Conservation (phyloP, 2,888 invertebrate species). For the Tiliacea aurago region DNA sequence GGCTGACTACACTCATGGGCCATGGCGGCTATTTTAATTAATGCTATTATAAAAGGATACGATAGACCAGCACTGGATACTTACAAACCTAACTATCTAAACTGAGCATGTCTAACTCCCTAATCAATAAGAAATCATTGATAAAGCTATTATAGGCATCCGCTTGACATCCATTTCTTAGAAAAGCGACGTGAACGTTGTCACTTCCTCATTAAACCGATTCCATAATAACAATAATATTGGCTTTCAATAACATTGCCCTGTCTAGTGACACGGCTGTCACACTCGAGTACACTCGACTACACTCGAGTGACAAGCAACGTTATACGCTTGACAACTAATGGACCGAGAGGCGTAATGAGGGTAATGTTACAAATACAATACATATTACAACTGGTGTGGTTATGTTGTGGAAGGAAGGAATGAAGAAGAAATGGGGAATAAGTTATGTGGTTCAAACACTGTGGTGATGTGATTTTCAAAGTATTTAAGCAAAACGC, state of each 20-base stretch:
- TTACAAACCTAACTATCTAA: background rate
- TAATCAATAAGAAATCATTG: background rate
- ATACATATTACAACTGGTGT: background rate
- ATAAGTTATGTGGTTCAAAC: no score
- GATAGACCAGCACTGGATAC: background rate
- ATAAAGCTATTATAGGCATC: background rate
- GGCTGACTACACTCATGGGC: background rate
- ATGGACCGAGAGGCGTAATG: slow-evolving; percentile 8
- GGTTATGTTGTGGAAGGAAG: background rate
- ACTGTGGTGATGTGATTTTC: no score
- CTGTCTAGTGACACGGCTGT: slow-evolving; percentile 2
- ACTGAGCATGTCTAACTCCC: background rate
- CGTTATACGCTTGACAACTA: slow-evolving; percentile 7
- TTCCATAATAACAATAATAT: slow-evolving; percentile 5
- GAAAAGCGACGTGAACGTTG: background rate
- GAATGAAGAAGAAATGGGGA: background rate
- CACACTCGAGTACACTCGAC: background rate
- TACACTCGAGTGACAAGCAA: slow-evolving; percentile 27
- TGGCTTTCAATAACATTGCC: slow-evolving; percentile 29
- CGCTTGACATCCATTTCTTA: background rate
- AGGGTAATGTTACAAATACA: slow-evolving; percentile 13
- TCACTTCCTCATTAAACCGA: slow-evolving; percentile 5
- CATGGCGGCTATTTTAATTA: background rate
- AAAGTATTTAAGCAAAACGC: no score
- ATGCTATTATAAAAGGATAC: background rate